A percentile compares a stretch with the other conserved stretches of the same genome.
Conservation (phyloP, 2,797 vertebrate genomes). For the Halcyon badia region DNA sequence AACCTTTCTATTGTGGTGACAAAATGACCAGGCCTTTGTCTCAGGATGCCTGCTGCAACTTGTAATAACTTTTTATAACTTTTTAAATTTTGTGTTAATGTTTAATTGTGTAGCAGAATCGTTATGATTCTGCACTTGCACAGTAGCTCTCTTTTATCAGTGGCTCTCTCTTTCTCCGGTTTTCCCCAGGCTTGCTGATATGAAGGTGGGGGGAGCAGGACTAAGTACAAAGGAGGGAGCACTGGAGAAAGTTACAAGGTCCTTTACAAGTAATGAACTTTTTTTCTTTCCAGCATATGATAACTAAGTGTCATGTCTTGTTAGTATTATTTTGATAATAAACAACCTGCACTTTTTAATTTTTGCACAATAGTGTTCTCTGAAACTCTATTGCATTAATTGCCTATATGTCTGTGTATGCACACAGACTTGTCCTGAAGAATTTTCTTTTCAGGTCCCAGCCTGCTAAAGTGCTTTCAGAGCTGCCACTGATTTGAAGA, state of each 20-base stretch:
- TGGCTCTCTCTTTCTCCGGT: neutral
- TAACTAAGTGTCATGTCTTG: neutral
- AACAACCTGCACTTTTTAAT: neutral
- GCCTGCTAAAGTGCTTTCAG: neutral
- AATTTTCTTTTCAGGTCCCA: neutral
- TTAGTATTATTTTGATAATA: neutral
- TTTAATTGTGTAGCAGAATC: neutral
- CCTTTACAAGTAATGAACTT: neutral
- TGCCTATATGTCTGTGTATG: neutral
- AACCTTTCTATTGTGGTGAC: neutral
- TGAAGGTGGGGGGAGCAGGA: rapidly evolving
- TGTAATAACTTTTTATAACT: neutral
- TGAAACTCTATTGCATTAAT: neutral
- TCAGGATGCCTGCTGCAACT: neutral
- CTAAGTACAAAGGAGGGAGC: neutral
- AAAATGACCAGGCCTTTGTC: neutral
- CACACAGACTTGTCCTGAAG: neutral
- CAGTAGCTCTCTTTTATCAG: neutral
- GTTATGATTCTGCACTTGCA: neutral
- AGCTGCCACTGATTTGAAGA: neutral
- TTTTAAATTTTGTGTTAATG: neutral
- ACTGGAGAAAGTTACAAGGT: neutral
- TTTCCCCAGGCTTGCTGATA: neutral
- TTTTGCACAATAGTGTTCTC: neutral
- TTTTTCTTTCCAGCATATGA: neutral